Evolutionary conservation across 2,113 vertebrate species (phyloP).

Genomic region (Manacus vitellinus): DNA sequence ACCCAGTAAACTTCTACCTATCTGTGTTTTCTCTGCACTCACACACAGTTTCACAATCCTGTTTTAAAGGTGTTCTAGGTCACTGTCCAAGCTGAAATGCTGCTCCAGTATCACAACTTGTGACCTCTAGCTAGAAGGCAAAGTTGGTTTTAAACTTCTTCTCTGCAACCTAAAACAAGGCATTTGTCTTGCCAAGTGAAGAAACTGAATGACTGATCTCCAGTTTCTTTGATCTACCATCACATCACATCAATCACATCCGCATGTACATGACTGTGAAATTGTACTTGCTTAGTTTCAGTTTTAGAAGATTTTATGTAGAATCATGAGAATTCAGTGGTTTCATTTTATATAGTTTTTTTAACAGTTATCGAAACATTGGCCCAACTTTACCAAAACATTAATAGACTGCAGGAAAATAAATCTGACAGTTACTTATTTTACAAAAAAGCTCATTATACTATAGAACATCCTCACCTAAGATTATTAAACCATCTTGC

Average conservation of each 20-base stretch:
- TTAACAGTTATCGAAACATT: not conserved
- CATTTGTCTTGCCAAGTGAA: not conserved
- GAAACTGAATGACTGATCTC: not conserved
- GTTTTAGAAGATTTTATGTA: not conserved
- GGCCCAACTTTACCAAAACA: not conserved
- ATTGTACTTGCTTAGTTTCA: not conserved
- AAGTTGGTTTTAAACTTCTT: not conserved
- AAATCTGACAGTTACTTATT: not conserved
- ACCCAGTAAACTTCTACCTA: not conserved
- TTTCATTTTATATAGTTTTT: not conserved
- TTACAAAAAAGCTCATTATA: not conserved
- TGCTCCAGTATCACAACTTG: not conserved
- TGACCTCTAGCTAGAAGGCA: not conserved
- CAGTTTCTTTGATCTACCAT: not conserved
- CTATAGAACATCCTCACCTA: not conserved
- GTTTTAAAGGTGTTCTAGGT: not conserved
- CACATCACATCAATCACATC: not conserved
- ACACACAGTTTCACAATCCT: not conserved
- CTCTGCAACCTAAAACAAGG: not conserved
- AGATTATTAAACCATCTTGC: not conserved
- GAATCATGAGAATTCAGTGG: not conserved
- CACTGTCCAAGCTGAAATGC: not conserved
- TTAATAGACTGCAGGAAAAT: not conserved
- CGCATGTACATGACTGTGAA: not conserved
- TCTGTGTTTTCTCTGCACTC: not conserved